Evolutionary conservation across 2,113 vertebrate genomes (phyloP), one percentile per base, ranked within the genome.

Genomic region (Myanophis thanlyinensis): DNA sequence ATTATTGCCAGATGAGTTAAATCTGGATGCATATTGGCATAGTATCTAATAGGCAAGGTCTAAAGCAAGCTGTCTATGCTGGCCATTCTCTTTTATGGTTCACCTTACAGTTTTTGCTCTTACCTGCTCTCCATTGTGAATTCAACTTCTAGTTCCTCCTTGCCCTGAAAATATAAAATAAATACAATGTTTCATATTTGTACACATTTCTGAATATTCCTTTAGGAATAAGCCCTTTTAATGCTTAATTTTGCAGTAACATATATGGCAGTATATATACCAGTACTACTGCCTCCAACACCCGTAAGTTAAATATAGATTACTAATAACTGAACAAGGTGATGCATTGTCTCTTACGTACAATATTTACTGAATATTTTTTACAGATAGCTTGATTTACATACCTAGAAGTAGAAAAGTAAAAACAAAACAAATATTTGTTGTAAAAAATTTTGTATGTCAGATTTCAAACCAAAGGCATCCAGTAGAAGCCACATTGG

Each of bases 71-170:
- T 40, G 1, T 73, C 87, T 91, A 12, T 23, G n/a, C 92, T 59
- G n/a, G 5, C 15, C n/a, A 40, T 59, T 92, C 48, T 9, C 48
- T 87, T 35, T 52, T 51, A 87, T 87, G 0, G 0, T 23, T 46
- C 90, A 0, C 52, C 85, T 44, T 53, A 35, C 25, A 18, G 25
- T 13, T 30, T 2, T 85, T 54, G 49, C 44, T 51, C 18, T 93
- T 88, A 97, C 98, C 98, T 98, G 94, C 97, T 96, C 40, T 97
- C 96, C 93, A 98, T 93, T 67, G 98, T 97, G 95, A 98, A 98
- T 92, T 98, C 98, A 47, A 98, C 97, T 80, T 98, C 97, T 91
- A 98, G 95, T 90, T 97, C 97, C 93, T 98, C 98, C 95, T 97
- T 95, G 48, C 97, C 96, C 97, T 97, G 92, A 4, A 73, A 96